These are phyloP conservation scores for Rhingia campestris DNA, from an alignment of 2,888 invertebrate species.

Conservation along the genomic window DNA sequence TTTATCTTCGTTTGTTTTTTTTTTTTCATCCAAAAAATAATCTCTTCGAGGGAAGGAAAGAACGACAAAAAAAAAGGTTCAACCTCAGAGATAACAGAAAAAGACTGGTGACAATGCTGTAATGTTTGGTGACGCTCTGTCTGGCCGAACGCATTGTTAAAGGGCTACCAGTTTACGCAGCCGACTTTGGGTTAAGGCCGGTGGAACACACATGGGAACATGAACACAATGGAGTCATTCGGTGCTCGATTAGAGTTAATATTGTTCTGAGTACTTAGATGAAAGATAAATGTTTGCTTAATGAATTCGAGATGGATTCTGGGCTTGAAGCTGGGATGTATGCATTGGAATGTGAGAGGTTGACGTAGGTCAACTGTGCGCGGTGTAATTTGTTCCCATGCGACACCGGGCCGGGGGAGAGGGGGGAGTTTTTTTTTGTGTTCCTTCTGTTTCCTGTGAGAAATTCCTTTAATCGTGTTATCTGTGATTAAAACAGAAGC, in stretches of 20 bases:
- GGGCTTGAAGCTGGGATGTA: conserved; percentile 19
- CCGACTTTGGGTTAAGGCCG: conserved; percentile 14
- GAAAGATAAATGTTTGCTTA: conserved; percentile 71
- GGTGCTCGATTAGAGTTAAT: conserved; percentile 70
- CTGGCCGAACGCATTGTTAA: conserved; percentile 60
- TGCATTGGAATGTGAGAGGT: conserved; percentile 54
- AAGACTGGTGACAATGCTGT: conserved; percentile 60
- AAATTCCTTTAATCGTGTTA: conserved; percentile 19
- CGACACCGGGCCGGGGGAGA: not conserved
- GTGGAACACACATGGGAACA: conserved; percentile 16
- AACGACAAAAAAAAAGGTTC: conserved; percentile 28
- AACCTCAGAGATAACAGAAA: conserved; percentile 37
- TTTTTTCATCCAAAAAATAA: not conserved
- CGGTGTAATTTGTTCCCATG: conserved; percentile 33
- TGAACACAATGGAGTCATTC: conserved; percentile 56
- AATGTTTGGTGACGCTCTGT: conserved; percentile 67
- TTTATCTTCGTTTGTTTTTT: too few species aligned
- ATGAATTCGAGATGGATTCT: conserved; percentile 62
- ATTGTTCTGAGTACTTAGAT: conserved; percentile 70
- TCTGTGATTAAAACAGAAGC: not conserved
- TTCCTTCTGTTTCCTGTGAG: conserved; percentile 32
- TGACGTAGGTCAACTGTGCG: conserved; percentile 58
- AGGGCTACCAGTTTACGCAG: conserved; percentile 72
- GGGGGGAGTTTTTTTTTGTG: conserved; percentile 5
- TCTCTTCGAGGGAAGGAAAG: conserved; percentile 14